These are phyloP conservation scores for Aphidius gifuensis DNA, from an alignment of 1,140 invertebrate species.

Conservation along the genomic window DNA sequence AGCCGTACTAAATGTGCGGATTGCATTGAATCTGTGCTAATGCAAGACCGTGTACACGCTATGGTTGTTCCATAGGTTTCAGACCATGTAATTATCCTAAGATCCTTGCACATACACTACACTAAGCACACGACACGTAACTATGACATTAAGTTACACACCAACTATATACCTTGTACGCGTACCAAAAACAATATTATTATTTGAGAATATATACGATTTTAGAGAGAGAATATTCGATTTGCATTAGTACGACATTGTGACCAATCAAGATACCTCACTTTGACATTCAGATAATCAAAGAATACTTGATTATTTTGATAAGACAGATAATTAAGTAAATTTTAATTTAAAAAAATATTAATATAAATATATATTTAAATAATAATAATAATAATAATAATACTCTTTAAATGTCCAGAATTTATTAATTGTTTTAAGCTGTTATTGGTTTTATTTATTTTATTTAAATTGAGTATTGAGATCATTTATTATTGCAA, in stretches of 20 bases:
- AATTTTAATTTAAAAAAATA: too few relatives aligned
- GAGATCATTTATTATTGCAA: too few relatives aligned
- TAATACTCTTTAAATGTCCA: too few relatives aligned
- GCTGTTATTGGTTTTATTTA: too few relatives aligned
- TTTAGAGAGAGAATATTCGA: conserved; percentile 2
- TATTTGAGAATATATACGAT: neutral
- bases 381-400: too few relatives aligned
- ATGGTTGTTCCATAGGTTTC: conserved; percentile 28
- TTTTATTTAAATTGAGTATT: too few relatives aligned
- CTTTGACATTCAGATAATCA: too few relatives aligned
- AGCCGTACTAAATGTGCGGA: conserved; percentile 11
- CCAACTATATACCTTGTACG: neutral
- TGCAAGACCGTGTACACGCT: conserved; percentile 20
- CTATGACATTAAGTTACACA: conserved; percentile 24
- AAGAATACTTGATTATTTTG: too few relatives aligned
- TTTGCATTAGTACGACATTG: conserved; percentile 1
- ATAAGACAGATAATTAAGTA: too few relatives aligned
- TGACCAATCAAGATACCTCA: too few relatives aligned
- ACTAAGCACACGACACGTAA: conserved; percentile 3
- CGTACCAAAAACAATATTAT: conserved; percentile 8
- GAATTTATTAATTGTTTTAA: too few relatives aligned
- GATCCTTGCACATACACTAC: conserved; percentile 18
- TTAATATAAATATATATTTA: too few relatives aligned
- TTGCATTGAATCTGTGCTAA: conserved; percentile 21
- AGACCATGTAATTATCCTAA: conserved; percentile 30